phyloP scores from a whole-genome alignment of 2,888 invertebrate genomes.

The Biston betularia region DNA sequence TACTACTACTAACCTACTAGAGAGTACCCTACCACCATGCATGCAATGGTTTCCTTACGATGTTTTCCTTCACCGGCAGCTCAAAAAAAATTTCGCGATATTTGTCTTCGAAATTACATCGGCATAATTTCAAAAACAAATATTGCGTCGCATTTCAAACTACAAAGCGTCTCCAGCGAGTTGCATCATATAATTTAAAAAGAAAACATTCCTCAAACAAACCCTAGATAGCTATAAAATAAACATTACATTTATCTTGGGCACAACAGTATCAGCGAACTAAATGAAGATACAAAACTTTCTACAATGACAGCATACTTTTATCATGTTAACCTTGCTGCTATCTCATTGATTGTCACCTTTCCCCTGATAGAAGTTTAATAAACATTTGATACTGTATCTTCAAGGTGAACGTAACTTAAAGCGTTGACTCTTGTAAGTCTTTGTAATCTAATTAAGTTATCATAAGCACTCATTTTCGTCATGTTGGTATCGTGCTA shows the following conservation, averaged over 20 bases:
- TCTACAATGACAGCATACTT: slow-evolving; percentile 24
- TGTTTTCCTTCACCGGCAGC: too few species aligned
- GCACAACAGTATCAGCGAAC: slow-evolving; percentile 9
- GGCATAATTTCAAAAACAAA: too few species aligned
- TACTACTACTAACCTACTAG: too few species aligned
- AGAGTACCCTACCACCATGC: too few species aligned
- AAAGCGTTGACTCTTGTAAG: slow-evolving; percentile 19
- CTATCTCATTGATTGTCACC: slow-evolving; percentile 32
- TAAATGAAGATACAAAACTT: slow-evolving; percentile 13
- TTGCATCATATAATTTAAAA: neutral
- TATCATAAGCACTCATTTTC: slow-evolving; percentile 22
- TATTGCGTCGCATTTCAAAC: too few species aligned
- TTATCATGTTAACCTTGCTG: slow-evolving; percentile 21
- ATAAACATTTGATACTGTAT: slow-evolving; percentile 33
- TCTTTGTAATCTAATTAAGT: slow-evolving; percentile 18
- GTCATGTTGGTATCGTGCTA: slow-evolving; percentile 12
- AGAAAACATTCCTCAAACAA: neutral
- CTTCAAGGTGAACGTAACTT: slow-evolving; percentile 31
- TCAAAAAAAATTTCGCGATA: too few species aligned
- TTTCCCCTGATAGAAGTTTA: slow-evolving; percentile 20
- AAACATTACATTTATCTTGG: slow-evolving; percentile 1
- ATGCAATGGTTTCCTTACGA: too few species aligned
- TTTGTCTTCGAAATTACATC: too few species aligned
- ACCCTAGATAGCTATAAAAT: neutral
- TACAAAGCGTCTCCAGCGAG: neutral